Percentiles rank a stretch among this genome's conserved stretches.
phyloP scores from a whole-genome alignment of 2,888 invertebrate species.

The Pycnomerus fuliginosus region DNA sequence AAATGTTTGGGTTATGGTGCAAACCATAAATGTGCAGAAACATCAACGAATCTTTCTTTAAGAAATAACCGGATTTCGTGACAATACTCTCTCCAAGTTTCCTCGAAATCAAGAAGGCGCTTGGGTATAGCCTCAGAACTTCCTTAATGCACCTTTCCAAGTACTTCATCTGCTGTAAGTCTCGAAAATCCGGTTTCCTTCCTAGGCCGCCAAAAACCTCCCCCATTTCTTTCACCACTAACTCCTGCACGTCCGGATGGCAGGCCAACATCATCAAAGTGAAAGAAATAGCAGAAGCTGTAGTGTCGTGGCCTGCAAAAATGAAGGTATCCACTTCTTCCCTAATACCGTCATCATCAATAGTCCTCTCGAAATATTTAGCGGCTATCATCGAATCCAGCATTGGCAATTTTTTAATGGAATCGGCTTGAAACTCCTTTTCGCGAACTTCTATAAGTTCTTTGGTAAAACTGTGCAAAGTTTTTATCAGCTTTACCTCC shows the following conservation, averaged over 20 bases:
- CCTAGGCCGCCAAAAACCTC: slow-evolving; percentile 42
- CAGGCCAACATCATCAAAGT: slow-evolving; percentile 51
- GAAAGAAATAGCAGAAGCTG: slow-evolving; percentile 53
- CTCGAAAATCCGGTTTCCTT: slow-evolving; percentile 37
- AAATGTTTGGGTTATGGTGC: slow-evolving; percentile 56
- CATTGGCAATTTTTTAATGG: slow-evolving; percentile 58
- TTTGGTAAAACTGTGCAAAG: slow-evolving; percentile 59
- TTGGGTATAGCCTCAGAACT: slow-evolving; percentile 56
- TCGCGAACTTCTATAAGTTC: slow-evolving; percentile 55
- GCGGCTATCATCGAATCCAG: slow-evolving; percentile 64
- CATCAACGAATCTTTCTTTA: background rate
- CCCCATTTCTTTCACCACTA: slow-evolving; percentile 47
- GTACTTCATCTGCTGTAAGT: slow-evolving; percentile 58
- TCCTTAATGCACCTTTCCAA: slow-evolving; percentile 59
- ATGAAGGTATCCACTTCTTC: slow-evolving; percentile 75
- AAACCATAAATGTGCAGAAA: slow-evolving; percentile 33
- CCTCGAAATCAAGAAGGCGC: slow-evolving; percentile 56
- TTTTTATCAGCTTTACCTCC: slow-evolving; percentile 54
- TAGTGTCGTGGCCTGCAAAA: slow-evolving; percentile 63
- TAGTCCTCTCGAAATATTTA: slow-evolving; percentile 58
- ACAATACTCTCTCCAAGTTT: slow-evolving; percentile 46
- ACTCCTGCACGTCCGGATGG: slow-evolving; percentile 51
- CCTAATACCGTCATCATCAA: slow-evolving; percentile 61
- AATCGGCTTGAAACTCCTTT: slow-evolving; percentile 36
- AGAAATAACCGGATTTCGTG: slow-evolving; percentile 22